Evolutionary conservation across 1,140 invertebrate genomes (phyloP), one percentile per base, ranked within the genome.

Genomic region (Nylanderia fulva): DNA sequence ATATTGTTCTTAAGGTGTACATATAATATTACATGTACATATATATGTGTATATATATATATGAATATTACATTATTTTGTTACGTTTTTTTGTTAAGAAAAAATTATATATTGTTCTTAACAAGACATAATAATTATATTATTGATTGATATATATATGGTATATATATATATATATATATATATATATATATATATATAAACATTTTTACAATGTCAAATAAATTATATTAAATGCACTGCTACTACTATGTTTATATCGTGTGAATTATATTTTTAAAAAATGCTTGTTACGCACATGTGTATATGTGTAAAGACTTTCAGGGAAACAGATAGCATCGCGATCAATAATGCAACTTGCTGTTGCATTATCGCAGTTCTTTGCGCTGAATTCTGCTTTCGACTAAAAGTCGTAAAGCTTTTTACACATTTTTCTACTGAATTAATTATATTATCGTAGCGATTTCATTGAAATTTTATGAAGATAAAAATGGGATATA

Each of bases 281-380:
- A 58, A 56, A 48, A 48, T 18, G 6, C 15, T 24, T 58, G n/a
- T 58, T 39, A 56, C 24, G 1, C 7, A 15, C 4, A 48, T 5
- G 4, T 9, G 5, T 54, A 9, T 4, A 9, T 4, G 21, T 13
- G 36, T 36, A 8, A 36, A 21, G n/a, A 52, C 18, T 52, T 77
- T 66, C n/a, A 8, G 8, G 13, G n/a, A 52, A 52, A 15, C 36
- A 60, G 21, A 60, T 42, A 75, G 54, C 54, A 60, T 39, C 2
- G 42, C 42, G 29, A 77, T 66, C 29, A 77, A 66, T 77, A 77
- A 64, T 33, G 18, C 27, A 68, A 77, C 7, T 52, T 15, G 42
- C 27, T n/a, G 6, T 66, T 64, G 60, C 2, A 33, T 33, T 33
- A 3, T 33, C 21, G 21, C 27, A 45, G 21, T 61, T 79, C 24